Evolutionary conservation across 1,140 invertebrate genomes (phyloP), one percentile per base, ranked within the genome.

Genomic region (Megalopta genalis): DNA sequence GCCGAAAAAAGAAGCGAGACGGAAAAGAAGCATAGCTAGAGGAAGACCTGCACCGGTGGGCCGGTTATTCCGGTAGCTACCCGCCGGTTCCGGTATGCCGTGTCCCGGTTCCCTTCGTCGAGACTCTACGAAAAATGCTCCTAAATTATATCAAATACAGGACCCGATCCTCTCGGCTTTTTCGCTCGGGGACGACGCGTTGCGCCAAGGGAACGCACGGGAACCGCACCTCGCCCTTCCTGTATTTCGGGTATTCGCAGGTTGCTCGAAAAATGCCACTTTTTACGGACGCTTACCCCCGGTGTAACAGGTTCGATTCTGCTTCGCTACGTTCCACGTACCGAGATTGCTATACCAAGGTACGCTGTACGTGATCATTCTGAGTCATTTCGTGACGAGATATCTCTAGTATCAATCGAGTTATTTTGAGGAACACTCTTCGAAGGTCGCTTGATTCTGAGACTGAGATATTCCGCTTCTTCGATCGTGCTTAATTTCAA

Each of bases 51-150:
- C 80, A 82, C 80, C 66, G 75, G n/a, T 42, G 82, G 82, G 21
- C 86, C 85, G 88, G 87, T 90, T 90, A 88, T 90, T 85, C 89
- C 83, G 76, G 88, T 89, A 83, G 59, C 75, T 64, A 25, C 81
- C 66, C 70, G 70, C 25, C 64, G 69, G 84, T 86, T 86, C 85
- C 74, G 85, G 77, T 77, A 80, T 71, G 77, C 52, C 42, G 57
- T 77, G 42, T 54, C 49, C 49, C 54, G 70, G 60, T 75, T 52
- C 84, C 68, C 69, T 81, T 80, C 52, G 52, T 59, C 66, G 76
- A 54, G 64, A 68, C 74, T 67, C 21, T 32, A 23, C 69, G 67
- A 84, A 80, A 85, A 86, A 81, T 86, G 78, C 65, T 67, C 60
- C 72, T 86, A 88, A 89, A 88, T 89, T 89, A 88, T 89, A 72